Percentiles rank a stretch among this genome's conserved stretches.
These are phyloP conservation scores for Hyles lineata DNA, from an alignment of 2,888 invertebrate genomes.

Conservation along the genomic window DNA sequence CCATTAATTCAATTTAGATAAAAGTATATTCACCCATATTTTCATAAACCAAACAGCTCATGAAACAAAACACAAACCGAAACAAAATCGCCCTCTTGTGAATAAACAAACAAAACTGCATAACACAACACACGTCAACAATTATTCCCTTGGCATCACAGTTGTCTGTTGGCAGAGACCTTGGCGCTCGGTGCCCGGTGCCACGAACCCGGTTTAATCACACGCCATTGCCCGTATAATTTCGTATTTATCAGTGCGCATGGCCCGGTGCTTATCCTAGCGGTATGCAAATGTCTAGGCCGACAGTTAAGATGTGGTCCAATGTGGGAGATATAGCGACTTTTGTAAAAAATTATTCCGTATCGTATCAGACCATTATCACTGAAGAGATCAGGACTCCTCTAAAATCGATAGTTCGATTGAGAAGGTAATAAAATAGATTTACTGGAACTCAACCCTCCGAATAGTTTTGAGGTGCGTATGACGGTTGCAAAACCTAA, in stretches of 20 bases:
- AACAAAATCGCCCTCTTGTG: not conserved
- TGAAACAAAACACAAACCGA: not conserved
- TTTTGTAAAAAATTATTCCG: not conserved
- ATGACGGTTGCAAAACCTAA: too few relatives aligned
- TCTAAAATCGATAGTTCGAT: too few relatives aligned
- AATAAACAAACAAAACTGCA: not conserved
- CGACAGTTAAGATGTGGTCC: conserved; percentile 41
- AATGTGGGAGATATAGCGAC: conserved; percentile 30
- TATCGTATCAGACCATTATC: too few relatives aligned
- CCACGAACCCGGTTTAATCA: conserved; percentile 46
- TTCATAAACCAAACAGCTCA: too few relatives aligned
- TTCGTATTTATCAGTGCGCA: conserved; percentile 61
- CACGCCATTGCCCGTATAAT: conserved; percentile 53
- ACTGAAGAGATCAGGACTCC: too few relatives aligned
- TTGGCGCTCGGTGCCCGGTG: conserved; percentile 52
- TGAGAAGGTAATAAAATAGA: too few relatives aligned
- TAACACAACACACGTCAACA: conserved; percentile 14
- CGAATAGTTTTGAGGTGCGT: too few relatives aligned
- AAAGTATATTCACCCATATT: too few relatives aligned
- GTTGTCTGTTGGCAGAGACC: conserved; percentile 50
- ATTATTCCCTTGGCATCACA: conserved; percentile 34
- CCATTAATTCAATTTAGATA: too few relatives aligned
- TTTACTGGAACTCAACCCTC: too few relatives aligned
- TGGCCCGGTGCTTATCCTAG: conserved; percentile 67
- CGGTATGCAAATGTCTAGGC: conserved; percentile 64